Evolutionary conservation across 2,113 vertebrate genomes (phyloP).

Genomic region (Callospermophilus lateralis): DNA sequence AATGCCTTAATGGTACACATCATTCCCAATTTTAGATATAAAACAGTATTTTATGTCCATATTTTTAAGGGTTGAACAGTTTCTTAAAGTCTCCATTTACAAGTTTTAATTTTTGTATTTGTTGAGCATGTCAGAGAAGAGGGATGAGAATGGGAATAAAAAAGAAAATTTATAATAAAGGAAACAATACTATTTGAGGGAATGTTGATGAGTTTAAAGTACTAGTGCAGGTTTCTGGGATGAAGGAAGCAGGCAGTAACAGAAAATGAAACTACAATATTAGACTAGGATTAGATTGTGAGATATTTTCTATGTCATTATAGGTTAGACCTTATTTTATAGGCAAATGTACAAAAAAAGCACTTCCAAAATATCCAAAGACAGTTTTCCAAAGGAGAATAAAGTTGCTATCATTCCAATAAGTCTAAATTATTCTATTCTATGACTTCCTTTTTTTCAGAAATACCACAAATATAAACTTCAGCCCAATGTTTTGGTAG

Average conservation of each 20-base stretch:
- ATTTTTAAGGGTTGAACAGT: neutral
- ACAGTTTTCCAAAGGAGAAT: neutral
- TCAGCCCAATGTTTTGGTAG: neutral
- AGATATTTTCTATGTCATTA: neutral
- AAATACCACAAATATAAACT: neutral
- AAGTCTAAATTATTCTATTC: neutral
- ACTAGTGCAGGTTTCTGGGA: neutral
- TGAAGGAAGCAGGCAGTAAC: neutral
- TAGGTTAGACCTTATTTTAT: neutral
- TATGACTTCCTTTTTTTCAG: neutral
- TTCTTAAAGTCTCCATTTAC: neutral
- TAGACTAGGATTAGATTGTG: neutral
- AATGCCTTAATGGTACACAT: neutral
- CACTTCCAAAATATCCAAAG: neutral
- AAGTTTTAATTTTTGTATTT: conserved; percentile 4
- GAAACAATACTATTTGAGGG: neutral
- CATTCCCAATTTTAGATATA: neutral
- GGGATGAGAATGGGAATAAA: neutral
- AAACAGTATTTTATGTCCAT: neutral
- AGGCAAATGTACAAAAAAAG: neutral
- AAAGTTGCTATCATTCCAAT: neutral
- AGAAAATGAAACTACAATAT: neutral
- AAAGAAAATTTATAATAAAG: neutral
- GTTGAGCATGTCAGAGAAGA: neutral
- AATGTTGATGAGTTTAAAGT: neutral